phyloP scores from a whole-genome alignment of 2,113 vertebrate genomes.

The Charadrius vociferus region DNA sequence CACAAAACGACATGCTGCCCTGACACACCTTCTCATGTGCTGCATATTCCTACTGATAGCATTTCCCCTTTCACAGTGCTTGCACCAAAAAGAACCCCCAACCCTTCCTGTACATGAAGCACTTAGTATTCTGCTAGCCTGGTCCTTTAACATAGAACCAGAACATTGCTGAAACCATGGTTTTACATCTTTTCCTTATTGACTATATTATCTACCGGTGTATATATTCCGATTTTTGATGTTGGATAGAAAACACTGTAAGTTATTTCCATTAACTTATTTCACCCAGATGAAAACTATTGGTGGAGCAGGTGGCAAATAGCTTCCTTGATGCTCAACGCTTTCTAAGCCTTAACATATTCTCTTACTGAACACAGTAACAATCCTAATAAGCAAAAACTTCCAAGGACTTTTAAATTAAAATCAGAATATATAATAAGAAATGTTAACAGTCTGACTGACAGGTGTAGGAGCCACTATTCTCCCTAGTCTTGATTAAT shows the following conservation, averaged over 20 bases:
- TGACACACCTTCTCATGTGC: not conserved
- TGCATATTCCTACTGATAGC: not conserved
- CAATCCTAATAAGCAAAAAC: not conserved
- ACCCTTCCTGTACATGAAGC: fast-evolving
- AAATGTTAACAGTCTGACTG: not conserved
- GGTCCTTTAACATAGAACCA: not conserved
- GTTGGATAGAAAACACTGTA: not conserved
- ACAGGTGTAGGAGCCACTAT: not conserved
- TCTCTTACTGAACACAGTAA: not conserved
- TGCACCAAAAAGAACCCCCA: no score
- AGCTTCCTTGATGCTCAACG: not conserved
- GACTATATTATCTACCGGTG: no score
- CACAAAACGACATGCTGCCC: not conserved
- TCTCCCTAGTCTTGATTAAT: not conserved
- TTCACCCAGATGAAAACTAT: not conserved
- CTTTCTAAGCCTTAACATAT: not conserved
- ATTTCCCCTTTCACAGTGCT: not conserved
- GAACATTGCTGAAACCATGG: not conserved
- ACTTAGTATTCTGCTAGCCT: not conserved
- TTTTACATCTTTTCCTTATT: fast-evolving
- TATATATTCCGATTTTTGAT: not conserved
- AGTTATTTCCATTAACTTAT: not conserved
- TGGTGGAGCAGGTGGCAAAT: not conserved
- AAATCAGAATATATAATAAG: not conserved
- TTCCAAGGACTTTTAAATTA: not conserved